phyloP scores from a whole-genome alignment of 2,113 vertebrate genomes.

The Carassius carassius region DNA sequence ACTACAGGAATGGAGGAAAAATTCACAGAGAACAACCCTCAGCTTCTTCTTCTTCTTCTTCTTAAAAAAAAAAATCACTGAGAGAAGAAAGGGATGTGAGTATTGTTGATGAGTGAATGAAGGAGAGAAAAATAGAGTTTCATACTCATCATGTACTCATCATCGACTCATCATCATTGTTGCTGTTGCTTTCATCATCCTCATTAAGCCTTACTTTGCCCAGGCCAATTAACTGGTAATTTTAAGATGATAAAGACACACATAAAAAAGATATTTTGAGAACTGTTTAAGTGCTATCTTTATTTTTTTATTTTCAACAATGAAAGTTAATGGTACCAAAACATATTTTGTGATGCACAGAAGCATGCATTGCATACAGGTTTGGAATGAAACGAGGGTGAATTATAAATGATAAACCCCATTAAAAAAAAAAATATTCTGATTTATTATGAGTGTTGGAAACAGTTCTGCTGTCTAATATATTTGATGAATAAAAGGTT shows the following conservation, averaged over 20 bases:
- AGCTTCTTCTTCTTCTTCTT: slow-evolving; percentile 3
- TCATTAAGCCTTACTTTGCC: too few relatives aligned
- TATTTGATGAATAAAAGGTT: too few relatives aligned
- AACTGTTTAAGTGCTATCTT: too few relatives aligned
- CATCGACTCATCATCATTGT: neutral
- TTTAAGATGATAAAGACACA: neutral
- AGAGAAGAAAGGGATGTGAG: slow-evolving; percentile 32
- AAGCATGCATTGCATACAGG: too few relatives aligned
- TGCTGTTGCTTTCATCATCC: neutral
- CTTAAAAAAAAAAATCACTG: neutral
- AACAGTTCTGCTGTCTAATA: too few relatives aligned
- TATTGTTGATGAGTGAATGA: slow-evolving; percentile 48
- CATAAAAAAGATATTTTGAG: neutral
- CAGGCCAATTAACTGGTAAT: neutral
- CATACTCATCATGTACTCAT: neutral
- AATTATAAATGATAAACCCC: too few relatives aligned
- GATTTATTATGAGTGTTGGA: too few relatives aligned
- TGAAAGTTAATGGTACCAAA: too few relatives aligned
- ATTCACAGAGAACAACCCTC: slow-evolving; percentile 29
- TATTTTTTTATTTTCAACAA: too few relatives aligned
- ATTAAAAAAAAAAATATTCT: too few relatives aligned
- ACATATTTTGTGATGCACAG: too few relatives aligned
- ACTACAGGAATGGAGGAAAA: slow-evolving; percentile 55
- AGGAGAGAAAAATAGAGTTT: neutral
- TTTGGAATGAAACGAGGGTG: too few relatives aligned